A percentile compares a stretch with the other conserved stretches of the same genome.
Conservation (phyloP, 2,888 invertebrate genomes). For the Drosophila koepferae region DNA sequence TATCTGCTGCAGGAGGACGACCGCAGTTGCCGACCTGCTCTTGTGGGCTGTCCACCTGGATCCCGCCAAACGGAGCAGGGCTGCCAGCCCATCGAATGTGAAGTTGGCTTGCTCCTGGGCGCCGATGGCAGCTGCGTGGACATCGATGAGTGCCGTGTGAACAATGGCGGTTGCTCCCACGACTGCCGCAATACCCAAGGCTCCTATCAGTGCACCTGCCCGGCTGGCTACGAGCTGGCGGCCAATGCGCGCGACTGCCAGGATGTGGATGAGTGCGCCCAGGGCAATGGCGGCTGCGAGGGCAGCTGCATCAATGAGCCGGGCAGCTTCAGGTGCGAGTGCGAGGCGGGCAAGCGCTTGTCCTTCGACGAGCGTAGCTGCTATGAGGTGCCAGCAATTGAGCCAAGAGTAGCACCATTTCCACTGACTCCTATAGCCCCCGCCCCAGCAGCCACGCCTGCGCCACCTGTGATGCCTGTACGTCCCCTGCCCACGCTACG, state of each 20-base stretch:
- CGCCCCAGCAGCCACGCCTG: background rate
- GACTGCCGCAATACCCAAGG: slow-evolving; percentile 85
- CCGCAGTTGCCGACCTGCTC: slow-evolving; percentile 72
- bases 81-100: slow-evolving; percentile 84
- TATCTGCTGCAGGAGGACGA: slow-evolving; percentile 83
- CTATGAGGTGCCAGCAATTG: slow-evolving; percentile 38
- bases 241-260: slow-evolving; percentile 85
- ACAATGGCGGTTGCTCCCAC: slow-evolving; percentile 84
- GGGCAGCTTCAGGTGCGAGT: slow-evolving; percentile 86
- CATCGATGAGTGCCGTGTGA: slow-evolving; percentile 86
- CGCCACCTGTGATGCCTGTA: slow-evolving; percentile 18
- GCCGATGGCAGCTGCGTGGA: slow-evolving; percentile 85
- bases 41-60: slow-evolving; percentile 81
- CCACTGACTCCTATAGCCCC: background rate
- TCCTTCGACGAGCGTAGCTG: slow-evolving; percentile 73
- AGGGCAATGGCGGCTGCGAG: slow-evolving; percentile 83
- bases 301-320: slow-evolving; percentile 85
- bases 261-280: slow-evolving; percentile 87
- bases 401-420: background rate
- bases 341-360: slow-evolving; percentile 84
- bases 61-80: slow-evolving; percentile 54
- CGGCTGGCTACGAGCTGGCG: slow-evolving; percentile 86
- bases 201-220: slow-evolving; percentile 88
- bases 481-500: slow-evolving; percentile 27
- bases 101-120: slow-evolving; percentile 83